Percentiles rank a stretch among this genome's conserved stretches.
Evolutionary conservation across 2,797 vertebrate species (phyloP).

Genomic region (Spea hammondii): DNA sequence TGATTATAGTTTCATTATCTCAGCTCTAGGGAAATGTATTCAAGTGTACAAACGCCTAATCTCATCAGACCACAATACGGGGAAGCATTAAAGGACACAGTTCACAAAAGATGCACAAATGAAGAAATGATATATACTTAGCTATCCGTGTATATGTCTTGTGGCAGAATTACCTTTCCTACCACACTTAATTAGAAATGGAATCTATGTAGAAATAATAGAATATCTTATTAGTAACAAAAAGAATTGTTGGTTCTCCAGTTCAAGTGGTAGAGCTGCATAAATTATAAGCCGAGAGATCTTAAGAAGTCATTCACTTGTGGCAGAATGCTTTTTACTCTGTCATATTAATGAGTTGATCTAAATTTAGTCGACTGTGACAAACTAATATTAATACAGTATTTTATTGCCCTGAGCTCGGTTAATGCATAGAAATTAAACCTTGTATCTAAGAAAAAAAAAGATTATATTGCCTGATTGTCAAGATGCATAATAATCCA

Average conservation of each 20-base stretch:
- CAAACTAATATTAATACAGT: constrained; percentile 85
- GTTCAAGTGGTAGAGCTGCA: constrained; percentile 78
- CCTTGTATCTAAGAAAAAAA: constrained; percentile 64
- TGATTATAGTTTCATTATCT: constrained; percentile 44
- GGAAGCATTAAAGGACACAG: constrained; percentile 54
- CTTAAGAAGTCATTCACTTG: constrained; percentile 68
- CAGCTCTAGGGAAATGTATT: constrained; percentile 62
- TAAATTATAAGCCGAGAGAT: constrained; percentile 77
- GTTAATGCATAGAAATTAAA: constrained; percentile 77
- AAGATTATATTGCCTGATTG: constrained; percentile 77
- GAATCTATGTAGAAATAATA: constrained; percentile 67
- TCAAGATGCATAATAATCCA: constrained; percentile 77
- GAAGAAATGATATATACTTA: constrained; percentile 50
- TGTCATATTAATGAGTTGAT: constrained; percentile 81
- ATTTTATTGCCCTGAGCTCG: constrained; percentile 78
- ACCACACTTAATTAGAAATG: constrained; percentile 76
- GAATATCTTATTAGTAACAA: constrained; percentile 77
- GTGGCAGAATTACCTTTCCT: constrained; percentile 67
- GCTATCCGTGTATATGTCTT: constrained; percentile 56
- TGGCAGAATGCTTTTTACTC: constrained; percentile 76
- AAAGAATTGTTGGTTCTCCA: constrained; percentile 68
- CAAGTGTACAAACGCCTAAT: constrained; percentile 61
- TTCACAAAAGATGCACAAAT: constrained; percentile 57
- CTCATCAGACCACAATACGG: constrained; percentile 57
- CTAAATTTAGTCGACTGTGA: constrained; percentile 80